phyloP scores from a whole-genome alignment of 2,888 invertebrate genomes.

The Caradrina clavipalpis region DNA sequence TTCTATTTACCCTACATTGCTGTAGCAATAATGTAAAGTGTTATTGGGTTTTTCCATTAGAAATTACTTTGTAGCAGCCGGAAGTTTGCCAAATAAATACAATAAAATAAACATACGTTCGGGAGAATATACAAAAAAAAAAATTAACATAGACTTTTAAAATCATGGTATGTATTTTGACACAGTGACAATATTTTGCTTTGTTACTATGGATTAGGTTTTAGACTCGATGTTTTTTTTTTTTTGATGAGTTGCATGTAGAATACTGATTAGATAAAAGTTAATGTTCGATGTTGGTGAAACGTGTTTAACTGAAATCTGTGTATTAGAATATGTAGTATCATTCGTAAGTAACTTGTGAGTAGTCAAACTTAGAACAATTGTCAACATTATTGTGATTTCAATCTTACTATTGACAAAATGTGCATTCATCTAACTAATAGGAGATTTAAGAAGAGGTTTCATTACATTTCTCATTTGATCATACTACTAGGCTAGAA shows the following conservation, averaged over 20 bases:
- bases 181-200: neutral
- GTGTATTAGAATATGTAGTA: neutral
- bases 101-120: too few relatives aligned
- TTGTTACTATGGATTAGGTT: neutral
- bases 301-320: neutral
- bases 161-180: slow-evolving; percentile 19
- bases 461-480: neutral
- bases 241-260: slow-evolving; percentile 4
- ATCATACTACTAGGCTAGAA: neutral
- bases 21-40: too few relatives aligned
- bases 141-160: slow-evolving; percentile 25
- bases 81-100: too few relatives aligned
- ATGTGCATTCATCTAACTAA: neutral
- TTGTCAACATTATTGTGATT: neutral
- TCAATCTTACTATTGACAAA: neutral
- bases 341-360: slow-evolving; percentile 1
- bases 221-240: neutral
- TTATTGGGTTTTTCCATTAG: too few relatives aligned
- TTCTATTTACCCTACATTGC: too few relatives aligned
- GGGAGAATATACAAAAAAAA: too few relatives aligned
- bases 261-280: neutral
- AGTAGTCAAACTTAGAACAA: neutral
- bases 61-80: neutral
- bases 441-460: neutral
- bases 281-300: neutral